A percentile compares a stretch with the other conserved stretches of the same genome.
phyloP scores from a whole-genome alignment of 2,888 invertebrate genomes.

The Synanthedon vespiformis region DNA sequence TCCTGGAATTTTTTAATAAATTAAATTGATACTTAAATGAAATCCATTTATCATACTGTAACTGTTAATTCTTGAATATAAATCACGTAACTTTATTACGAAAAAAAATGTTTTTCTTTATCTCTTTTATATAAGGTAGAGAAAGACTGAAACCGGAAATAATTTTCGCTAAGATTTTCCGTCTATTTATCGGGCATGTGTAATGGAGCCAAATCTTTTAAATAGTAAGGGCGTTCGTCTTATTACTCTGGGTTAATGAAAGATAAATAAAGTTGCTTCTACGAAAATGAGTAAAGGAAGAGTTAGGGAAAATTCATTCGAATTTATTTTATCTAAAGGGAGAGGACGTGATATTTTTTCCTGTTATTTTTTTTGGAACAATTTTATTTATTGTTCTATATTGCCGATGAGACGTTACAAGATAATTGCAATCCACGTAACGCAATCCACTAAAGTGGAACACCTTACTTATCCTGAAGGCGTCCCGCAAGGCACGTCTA shows the following conservation, averaged over 20 bases:
- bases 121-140: too few relatives aligned
- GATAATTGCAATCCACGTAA: conserved; percentile 46
- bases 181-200: conserved; percentile 47
- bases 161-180: conserved; percentile 54
- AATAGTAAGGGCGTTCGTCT: conserved; percentile 22
- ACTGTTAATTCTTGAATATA: too few relatives aligned
- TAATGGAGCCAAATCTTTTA: conserved; percentile 26
- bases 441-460: conserved; percentile 52
- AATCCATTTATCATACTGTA: too few relatives aligned
- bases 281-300: not conserved
- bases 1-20: too few relatives aligned
- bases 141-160: conserved; percentile 19
- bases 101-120: too few relatives aligned
- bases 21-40: too few relatives aligned
- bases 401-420: conserved; percentile 23
- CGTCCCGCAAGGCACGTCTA: conserved; percentile 47
- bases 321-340: not conserved
- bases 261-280: conserved; percentile 7
- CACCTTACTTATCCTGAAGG: conserved; percentile 56
- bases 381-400: not conserved
- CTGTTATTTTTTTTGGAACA: not conserved
- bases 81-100: too few relatives aligned
- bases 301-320: too few relatives aligned
- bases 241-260: conserved; percentile 30
- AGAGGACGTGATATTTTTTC: too few relatives aligned